Evolutionary conservation across 2,113 vertebrate genomes (phyloP), one percentile per base, ranked within the genome.

Genomic region (Apteryx owenii): DNA sequence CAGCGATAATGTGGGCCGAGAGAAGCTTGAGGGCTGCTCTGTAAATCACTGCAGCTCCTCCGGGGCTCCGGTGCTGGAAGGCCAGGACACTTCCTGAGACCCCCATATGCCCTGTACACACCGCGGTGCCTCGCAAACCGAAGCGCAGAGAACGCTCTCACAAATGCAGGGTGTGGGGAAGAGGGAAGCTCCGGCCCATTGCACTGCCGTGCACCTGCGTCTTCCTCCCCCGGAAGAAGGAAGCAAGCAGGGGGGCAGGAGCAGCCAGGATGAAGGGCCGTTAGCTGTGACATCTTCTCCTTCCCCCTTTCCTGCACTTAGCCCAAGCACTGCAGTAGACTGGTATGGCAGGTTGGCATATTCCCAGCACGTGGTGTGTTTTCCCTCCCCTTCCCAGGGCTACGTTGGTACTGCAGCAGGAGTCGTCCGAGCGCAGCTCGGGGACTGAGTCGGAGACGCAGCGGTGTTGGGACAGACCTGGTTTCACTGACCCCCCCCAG

Each of bases 141-240:
- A 38, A 38, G 36, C 36, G 36, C 36, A 38, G 36, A 38, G 36
- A 38, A 38, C 7, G 36, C 36, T 38, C 36, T 38, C 36, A 38
- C 36, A 38, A 38, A 38, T 38, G 36, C 6, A 9, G 46, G 15
- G 18, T 0, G 0, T 1, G 1, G 71, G 40, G 12, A 53, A 69
- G 25, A n/a, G 17, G 29, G 10, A n/a, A 20, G 12, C 15, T 9
- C 2, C 0, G 1, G 16, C 46, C 21, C 51, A 31, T 60, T 51
- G 20, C 0, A 0, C 38, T n/a, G 31, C 69, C 85, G 65, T 16
- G 40, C 48, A 31, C 17, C 3, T 0, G 1, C 2, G 2, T 33
- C 13, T 51, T 50, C 33, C 44, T 38, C 33, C n/a, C 36, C 46
- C 8, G 28, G 33, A 19, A 38, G 28, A 18, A 64, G 36, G 33